Evolutionary conservation across 2,797 vertebrate species (phyloP).

Genomic region (Carapus acus): DNA sequence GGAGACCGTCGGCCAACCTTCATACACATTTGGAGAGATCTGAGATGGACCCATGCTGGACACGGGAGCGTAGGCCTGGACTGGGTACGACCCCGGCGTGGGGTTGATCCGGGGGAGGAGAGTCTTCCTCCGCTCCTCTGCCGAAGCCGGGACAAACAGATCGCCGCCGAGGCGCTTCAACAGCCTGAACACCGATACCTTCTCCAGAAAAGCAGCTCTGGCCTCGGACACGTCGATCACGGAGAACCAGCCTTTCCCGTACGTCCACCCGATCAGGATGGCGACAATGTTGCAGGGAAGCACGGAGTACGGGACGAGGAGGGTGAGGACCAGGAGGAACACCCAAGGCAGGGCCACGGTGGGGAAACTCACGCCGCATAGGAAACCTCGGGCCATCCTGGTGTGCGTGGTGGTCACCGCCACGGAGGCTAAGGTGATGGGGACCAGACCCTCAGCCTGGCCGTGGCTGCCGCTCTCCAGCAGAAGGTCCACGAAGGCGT

Average conservation of each 20-base stretch:
- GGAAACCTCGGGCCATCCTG: conserved; percentile 53
- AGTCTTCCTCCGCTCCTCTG: conserved; percentile 56
- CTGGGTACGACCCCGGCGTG: conserved; percentile 62
- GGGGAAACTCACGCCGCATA: conserved; percentile 64
- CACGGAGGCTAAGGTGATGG: conserved; percentile 56
- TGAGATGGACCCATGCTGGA: conserved; percentile 23
- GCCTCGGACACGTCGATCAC: conserved; percentile 55
- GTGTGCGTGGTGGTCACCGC: conserved; percentile 62
- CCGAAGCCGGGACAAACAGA: conserved; percentile 53
- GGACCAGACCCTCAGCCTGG: conserved; percentile 49
- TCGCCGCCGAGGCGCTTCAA: conserved; percentile 38
- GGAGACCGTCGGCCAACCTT: conserved; percentile 52
- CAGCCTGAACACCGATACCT: conserved; percentile 53
- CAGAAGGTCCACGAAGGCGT: conserved; percentile 58
- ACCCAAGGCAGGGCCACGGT: conserved; percentile 61
- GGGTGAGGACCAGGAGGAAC: conserved; percentile 53
- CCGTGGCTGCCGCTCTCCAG: conserved; percentile 10
- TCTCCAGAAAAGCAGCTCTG: conserved; percentile 55
- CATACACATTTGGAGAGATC: conserved; percentile 12
- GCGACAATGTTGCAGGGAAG: conserved; percentile 60
- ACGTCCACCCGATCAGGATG: conserved; percentile 54
- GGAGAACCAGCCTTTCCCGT: conserved; percentile 58
- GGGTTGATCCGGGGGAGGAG: conserved; percentile 63
- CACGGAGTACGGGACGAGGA: conserved; percentile 47
- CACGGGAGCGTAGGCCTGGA: conserved; percentile 60